Conservation (phyloP, 2,888 invertebrate genomes). For the Mythimna pallens region DNA sequence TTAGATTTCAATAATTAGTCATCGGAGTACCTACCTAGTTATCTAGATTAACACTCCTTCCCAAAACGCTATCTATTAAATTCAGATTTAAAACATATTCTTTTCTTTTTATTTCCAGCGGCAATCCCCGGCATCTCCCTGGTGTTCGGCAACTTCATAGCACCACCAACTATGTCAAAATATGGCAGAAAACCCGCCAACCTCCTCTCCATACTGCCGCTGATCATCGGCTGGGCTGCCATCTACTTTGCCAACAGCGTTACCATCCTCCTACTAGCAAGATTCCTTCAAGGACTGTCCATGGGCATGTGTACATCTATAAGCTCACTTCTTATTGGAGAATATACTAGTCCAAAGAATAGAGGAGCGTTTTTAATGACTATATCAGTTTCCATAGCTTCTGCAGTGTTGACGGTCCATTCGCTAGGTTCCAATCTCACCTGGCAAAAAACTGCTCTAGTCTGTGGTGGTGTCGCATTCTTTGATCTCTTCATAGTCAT, state of each 20-base stretch:
- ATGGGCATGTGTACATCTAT: slow-evolving; percentile 89
- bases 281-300: slow-evolving; percentile 84
- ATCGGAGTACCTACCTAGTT: too few relatives aligned
- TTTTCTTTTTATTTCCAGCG: slow-evolving; percentile 67
- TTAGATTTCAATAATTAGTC: too few relatives aligned
- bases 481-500: slow-evolving; percentile 82
- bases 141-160: slow-evolving; percentile 72
- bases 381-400: slow-evolving; percentile 90
- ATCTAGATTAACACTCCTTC: not conserved
- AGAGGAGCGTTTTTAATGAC: slow-evolving; percentile 91
- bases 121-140: slow-evolving; percentile 73
- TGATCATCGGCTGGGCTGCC: slow-evolving; percentile 86
- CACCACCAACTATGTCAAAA: slow-evolving; percentile 82
- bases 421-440: slow-evolving; percentile 90
- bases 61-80: not conserved
- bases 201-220: slow-evolving; percentile 82
- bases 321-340: slow-evolving; percentile 88
- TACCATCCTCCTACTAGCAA: slow-evolving; percentile 73
- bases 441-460: slow-evolving; percentile 89
- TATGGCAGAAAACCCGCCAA: slow-evolving; percentile 87
- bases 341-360: slow-evolving; percentile 90
- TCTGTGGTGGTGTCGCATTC: slow-evolving; percentile 84
- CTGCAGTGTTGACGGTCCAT: slow-evolving; percentile 91
- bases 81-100: not conserved
- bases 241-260: slow-evolving; percentile 80